Conservation (phyloP, 2,888 invertebrate genomes). For the Auanema freiburgensis region DNA sequence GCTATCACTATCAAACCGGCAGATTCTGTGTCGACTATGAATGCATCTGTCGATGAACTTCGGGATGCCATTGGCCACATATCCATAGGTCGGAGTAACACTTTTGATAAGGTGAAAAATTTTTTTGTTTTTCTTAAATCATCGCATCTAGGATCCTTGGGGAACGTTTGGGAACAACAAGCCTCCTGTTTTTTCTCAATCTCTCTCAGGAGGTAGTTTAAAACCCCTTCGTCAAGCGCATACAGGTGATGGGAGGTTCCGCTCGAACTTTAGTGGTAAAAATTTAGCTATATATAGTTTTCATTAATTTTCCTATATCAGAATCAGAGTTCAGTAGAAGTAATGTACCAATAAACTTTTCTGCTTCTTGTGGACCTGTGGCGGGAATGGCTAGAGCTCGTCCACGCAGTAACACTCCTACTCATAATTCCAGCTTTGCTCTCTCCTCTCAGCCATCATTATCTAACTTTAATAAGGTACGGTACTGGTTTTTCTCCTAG, state of each 20-base stretch:
- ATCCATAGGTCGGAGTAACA: slow-evolving; percentile 48
- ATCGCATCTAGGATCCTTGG: slow-evolving; percentile 56
- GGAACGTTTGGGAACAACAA: slow-evolving; percentile 19
- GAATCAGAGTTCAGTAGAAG: slow-evolving; percentile 29
- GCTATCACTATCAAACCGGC: slow-evolving; percentile 41
- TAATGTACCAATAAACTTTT: slow-evolving; percentile 44
- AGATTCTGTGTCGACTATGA: slow-evolving; percentile 29
- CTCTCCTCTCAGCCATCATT: not conserved
- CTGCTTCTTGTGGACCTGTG: slow-evolving; percentile 40
- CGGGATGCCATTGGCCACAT: slow-evolving; percentile 58
- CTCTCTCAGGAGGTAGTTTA: slow-evolving; percentile 42
- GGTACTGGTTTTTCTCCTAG: not conserved
- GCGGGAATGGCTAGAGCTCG: slow-evolving; percentile 42
- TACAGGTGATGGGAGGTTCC: slow-evolving; percentile 58
- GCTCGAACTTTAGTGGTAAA: slow-evolving; percentile 52
- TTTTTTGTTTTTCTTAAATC: not conserved
- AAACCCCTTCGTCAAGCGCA: slow-evolving; percentile 54
- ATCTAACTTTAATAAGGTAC: slow-evolving; percentile 12
- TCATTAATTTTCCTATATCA: slow-evolving; percentile 17
- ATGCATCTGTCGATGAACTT: slow-evolving; percentile 54
- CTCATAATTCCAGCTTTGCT: slow-evolving; percentile 26
- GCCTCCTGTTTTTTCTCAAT: slow-evolving; percentile 53
- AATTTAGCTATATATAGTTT: not conserved
- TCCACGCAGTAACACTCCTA: slow-evolving; percentile 54
- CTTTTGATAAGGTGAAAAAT: slow-evolving; percentile 48